Base-by-base conservation (phyloP, 2,113 vertebrate species). In the Prunella fulvescens region DNA sequence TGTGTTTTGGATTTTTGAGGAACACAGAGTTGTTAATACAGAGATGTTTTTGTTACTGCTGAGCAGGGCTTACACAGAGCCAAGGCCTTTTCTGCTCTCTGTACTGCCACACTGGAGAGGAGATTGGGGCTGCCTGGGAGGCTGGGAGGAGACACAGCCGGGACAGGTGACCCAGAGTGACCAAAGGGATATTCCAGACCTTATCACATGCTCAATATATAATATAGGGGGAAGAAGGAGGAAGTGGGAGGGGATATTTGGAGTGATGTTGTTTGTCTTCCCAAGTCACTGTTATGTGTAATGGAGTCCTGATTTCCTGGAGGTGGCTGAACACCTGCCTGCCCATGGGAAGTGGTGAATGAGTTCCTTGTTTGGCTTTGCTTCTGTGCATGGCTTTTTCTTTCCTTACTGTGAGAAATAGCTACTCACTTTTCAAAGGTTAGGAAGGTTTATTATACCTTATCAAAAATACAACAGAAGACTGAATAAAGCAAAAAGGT, bases 61-160 rank as follows among this genome's bases (percentile, higher is more conserved):
- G 77, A 58, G 60, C 77, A 66, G 42, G 22, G 40, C 47, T 83
- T 23, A 28, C 40, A 62, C 62, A 83, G 56, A 62, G 48, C 79
- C 87, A 76, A 61, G 56, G 56, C 56, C 71, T 42, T 54, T 69
- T 48, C 54, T 83, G 71, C 18, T 77, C 42, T 77, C 42, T 3
- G 1, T 31, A 2, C 10, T 40, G 62, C 35, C 48, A 28, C 1
- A 0, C 56, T 83, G 62, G 61, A 0, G 0, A 54, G 61, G 69
- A 53, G 47, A 11, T 8, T 42, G 14, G 40, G 62, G 10, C 40
- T 77, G 48, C 48, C 3, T 58, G 67, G 33, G 15, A 51, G 77
- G 58, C 15, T 76, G 87, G 54, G 62, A 76, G 54, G 71, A 26
- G 71, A 37, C 47, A 54, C 78, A 76, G 54, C 54, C 35, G 16